Base-by-base conservation (phyloP, 2,797 vertebrate species). In the Tauraco hartlaubi region DNA sequence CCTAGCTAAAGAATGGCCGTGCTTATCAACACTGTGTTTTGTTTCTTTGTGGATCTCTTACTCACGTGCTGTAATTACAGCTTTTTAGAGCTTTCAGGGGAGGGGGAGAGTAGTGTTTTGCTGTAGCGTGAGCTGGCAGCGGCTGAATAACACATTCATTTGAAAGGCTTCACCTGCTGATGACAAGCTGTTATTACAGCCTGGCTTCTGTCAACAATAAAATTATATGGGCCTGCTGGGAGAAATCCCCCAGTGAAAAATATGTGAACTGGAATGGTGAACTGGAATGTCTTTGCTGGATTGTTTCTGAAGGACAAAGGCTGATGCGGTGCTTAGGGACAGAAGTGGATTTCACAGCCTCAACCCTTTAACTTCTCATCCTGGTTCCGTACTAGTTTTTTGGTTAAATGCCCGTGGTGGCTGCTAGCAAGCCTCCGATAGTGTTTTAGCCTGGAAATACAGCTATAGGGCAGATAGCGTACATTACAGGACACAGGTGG, bases 51-150 rank as follows among this genome's bases (percentile, higher is more conserved):
- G 85, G 52, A 37, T 92, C 86, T 95, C 71, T 94, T 63, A 84
- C 74, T 94, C 73, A 51, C 8, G 7, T 66, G 43, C 67, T 92
- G 73, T 95, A 98, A 96, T 95, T 94, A 95, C 88, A 97, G 91
- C 81, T 43, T 90, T 74, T 74, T 85, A 61, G 71, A 73, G 85
- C 78, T 90, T 71, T 29, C 28, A 74, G 33, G 48, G 88, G 81
- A 80, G 84, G 69, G 86, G 72, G 46, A 75, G 58, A 76, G 77
- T 87, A 82, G 31, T 74, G 59, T 84, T 94, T 63, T 84, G 55
- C 21, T 85, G 26, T 80, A n/a, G 68, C 0, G 5, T 78, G 80
- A 93, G 91, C 90, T 95, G 96, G 94, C 74, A 61, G 48, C 67
- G 69, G 10, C 93, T 62, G 74, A 90, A 37, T 69, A 51, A 85